Percentiles rank a stretch among this genome's conserved stretches.
These are phyloP conservation scores for Vireo griseus DNA, from an alignment of 2,797 vertebrate species.

Conservation along the genomic window DNA sequence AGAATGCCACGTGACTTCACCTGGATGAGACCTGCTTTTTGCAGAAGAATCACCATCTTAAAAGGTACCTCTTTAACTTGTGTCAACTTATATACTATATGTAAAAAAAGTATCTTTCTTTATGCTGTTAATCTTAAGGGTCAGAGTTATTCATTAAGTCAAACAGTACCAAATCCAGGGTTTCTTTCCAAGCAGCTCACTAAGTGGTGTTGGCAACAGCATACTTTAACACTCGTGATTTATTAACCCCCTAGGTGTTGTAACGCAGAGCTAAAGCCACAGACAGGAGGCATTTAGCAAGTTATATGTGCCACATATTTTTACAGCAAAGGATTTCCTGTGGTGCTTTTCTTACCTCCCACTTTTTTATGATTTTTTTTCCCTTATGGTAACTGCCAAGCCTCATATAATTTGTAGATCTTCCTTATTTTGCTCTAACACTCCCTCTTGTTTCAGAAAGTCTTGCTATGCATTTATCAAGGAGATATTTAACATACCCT, in stretches of 20 bases:
- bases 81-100: background rate
- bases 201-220: background rate
- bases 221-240: background rate
- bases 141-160: background rate
- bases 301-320: background rate
- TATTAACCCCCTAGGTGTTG: slow-evolving; percentile 42
- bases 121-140: background rate
- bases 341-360: background rate
- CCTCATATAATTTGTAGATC: background rate
- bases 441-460: background rate
- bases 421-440: background rate
- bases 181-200: background rate
- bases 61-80: background rate
- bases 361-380: background rate
- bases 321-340: slow-evolving; percentile 3
- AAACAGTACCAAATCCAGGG: background rate
- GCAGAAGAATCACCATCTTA: background rate
- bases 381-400: background rate
- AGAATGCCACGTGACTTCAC: background rate
- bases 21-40: background rate
- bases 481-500: background rate
- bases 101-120: background rate
- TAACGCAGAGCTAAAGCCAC: background rate
- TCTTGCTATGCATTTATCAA: background rate
- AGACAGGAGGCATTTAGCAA: background rate